Base-by-base conservation (phyloP, 2,888 invertebrate species). In the Syrphus vitripennis region DNA sequence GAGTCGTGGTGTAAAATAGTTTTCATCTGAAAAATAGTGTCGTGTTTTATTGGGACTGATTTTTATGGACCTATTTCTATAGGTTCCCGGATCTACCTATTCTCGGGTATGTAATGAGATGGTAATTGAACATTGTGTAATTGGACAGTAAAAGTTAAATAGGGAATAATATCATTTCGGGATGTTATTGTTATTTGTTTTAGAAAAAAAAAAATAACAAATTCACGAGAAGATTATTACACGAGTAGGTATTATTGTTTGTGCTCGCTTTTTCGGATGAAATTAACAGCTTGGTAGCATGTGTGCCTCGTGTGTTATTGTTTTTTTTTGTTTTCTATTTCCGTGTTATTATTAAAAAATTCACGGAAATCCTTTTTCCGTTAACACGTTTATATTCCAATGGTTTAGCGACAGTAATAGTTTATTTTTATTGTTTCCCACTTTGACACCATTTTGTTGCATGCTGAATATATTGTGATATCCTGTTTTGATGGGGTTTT, bases 361-460 rank as follows among this genome's bases (percentile, higher is more conserved):
- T 61, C 40, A 75, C 75, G 83, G 83, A 83, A 80, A 80, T 83
- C 83, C 80, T 83, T 80, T 63, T 83, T 83, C 83, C 83, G 83
- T 70, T 80, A 63, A 83, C 83, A 61, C 70, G 57, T 69, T 61
- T 45, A 19, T 37, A 50, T 5, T 12, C 12, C 55, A 2, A 12
- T 31, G 50, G 26, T 67, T 26, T 29, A 57, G 59, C 29, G 34
- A 48, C 14, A 53, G 26, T 70, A 29, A 67, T 61, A 72, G 83
- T 83, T 83, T 83, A 79, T 83, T 83, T 79, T 69, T 67, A 72
- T 78, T 78, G 29, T 69, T 78, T 69, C 53, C 37, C 1, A 12
- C 2, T 34, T 34, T 48, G 16, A 48, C 45, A 31, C 26, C 34
- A 10, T 6, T 19, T 29, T 12, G 3, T 14, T 14, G 24, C 4